A percentile compares a stretch with the other conserved stretches of the same genome.
These are phyloP conservation scores for Drosophila siamana DNA, from an alignment of 2,888 invertebrate species.

Conservation along the genomic window DNA sequence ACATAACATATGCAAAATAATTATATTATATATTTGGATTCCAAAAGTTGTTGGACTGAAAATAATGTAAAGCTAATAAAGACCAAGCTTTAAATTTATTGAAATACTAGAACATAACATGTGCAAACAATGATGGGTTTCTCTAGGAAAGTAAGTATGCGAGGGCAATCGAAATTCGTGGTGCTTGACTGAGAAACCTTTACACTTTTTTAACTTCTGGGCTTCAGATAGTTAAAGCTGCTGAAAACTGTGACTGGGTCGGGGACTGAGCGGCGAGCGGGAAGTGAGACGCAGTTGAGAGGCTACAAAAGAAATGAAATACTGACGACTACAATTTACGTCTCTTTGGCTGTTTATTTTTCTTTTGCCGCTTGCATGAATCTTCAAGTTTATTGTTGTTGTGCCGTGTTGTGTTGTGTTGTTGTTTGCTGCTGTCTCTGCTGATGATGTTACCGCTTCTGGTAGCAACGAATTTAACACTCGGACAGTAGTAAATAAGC, in stretches of 20 bases:
- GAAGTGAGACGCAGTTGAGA: constrained; percentile 1
- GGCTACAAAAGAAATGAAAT: constrained; percentile 74
- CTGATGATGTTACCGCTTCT: constrained; percentile 41
- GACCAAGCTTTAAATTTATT: no score
- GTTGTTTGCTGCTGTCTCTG: constrained; percentile 32
- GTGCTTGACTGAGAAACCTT: not conserved
- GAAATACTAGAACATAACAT: no score
- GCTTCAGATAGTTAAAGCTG: constrained; percentile 58
- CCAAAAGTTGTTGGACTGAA: no score
- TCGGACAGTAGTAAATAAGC: constrained; percentile 74
- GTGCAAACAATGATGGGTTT: no score
- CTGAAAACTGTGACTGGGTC: constrained; percentile 3
- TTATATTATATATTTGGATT: no score
- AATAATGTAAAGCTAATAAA: no score
- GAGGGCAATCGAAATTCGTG: constrained; percentile 17
- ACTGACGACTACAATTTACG: constrained; percentile 76
- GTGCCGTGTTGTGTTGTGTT: constrained; percentile 54
- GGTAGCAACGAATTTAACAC: constrained; percentile 73
- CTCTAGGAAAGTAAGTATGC: no score
- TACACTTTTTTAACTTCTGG: constrained; percentile 1
- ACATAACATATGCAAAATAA: no score
- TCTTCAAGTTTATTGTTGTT: constrained; percentile 77
- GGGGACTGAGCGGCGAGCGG: no score
- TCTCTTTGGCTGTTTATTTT: constrained; percentile 72
- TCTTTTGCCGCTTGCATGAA: constrained; percentile 77